These are phyloP conservation scores for Oxygymnocypris stewartii DNA, from an alignment of 2,113 vertebrate genomes.

Conservation along the genomic window DNA sequence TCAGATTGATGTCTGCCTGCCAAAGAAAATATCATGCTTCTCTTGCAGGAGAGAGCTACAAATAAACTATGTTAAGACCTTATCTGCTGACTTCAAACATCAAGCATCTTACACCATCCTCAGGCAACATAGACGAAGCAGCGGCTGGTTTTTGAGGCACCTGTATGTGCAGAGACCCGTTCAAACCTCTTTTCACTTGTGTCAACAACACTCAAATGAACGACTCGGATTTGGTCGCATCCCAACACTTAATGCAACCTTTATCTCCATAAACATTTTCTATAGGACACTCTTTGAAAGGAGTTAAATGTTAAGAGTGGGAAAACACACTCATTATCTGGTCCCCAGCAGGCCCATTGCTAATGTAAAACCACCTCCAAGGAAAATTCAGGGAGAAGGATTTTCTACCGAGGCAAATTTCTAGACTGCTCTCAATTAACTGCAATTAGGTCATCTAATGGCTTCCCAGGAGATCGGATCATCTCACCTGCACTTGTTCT, in stretches of 20 bases:
- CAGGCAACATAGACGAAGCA: conserved; percentile 7
- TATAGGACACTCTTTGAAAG: neutral
- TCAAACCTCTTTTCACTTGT: neutral
- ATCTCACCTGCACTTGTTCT: neutral
- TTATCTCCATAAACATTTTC: neutral
- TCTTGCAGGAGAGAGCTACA: neutral
- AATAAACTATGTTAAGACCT: neutral
- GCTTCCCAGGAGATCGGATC: neutral
- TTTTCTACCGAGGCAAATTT: neutral
- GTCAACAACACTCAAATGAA: neutral
- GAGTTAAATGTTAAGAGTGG: conserved; percentile 2
- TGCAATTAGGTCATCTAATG: conserved; percentile 12
- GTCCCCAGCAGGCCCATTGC: neutral
- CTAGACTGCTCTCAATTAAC: neutral
- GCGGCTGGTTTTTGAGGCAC: neutral
- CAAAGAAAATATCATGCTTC: neutral
- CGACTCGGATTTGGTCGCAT: neutral
- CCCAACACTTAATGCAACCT: neutral
- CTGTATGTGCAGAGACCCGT: neutral
- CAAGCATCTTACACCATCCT: neutral
- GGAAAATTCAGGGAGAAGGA: conserved; percentile 18
- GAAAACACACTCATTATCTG: conserved; percentile 24
- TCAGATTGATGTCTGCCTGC: neutral
- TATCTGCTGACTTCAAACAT: conserved; percentile 28
- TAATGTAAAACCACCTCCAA: neutral